Base-by-base conservation (phyloP, 1,140 invertebrate genomes). In the Heliconius congener region DNA sequence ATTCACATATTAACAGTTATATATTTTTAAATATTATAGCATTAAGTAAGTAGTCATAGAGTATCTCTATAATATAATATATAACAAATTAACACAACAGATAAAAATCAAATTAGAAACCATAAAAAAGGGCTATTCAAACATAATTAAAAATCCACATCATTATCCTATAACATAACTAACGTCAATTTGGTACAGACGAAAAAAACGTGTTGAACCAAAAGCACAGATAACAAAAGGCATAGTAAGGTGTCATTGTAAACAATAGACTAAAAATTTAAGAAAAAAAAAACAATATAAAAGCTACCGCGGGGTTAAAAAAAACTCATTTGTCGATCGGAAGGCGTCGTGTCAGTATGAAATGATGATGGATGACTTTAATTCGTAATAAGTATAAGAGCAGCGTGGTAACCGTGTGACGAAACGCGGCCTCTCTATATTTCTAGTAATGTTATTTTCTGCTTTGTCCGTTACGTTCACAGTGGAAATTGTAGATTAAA, bases 351-450 rank as follows among this genome's bases (percentile, higher is more conserved):
- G 83, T 84, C 82, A 81, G 84, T 83, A 85, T 83, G 80, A 87
- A 85, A 87, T 87, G 82, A 87, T 87, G 86, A 87, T 87, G 82
- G 86, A 87, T 87, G 85, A 55, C 73, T 74, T 74, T 83, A 86
- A 83, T 82, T 83, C 81, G 81, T 84, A 87, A 81, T 78, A 78
- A 81, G 80, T 80, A 80, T 30, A 30, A 66, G 60, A 66, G 60
- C 11, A 30, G 60, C 60, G 60, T 66, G 27, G 60, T 30, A 79
- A 34, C 81, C 37, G 79, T 86, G 85, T 87, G 86, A 84, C 83
- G 83, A 87, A 87, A 83, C 52, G 74, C 79, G 72, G 72, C 73
- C 74, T 77, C 77, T 81, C 57, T 77, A 57, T 81, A 76, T 81
- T 78, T 81, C 75, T 81, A 81, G 80, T 81, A 81, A 81, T 78